These are phyloP conservation scores for Agonopterix arenella DNA, from an alignment of 2,888 invertebrate genomes.

Conservation along the genomic window DNA sequence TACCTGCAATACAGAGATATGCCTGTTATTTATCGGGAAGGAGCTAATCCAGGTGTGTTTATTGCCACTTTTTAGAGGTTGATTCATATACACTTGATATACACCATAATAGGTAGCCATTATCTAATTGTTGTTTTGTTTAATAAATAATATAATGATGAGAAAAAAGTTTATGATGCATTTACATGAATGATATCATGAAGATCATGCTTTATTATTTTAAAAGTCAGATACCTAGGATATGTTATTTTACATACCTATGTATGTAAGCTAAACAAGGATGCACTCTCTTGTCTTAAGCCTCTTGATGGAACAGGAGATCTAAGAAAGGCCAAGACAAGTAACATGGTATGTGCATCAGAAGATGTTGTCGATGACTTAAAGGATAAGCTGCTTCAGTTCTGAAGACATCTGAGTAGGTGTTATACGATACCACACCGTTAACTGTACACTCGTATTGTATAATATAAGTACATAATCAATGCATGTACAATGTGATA, in stretches of 20 bases:
- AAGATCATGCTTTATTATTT: neutral
- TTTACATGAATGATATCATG: neutral
- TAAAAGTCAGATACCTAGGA: neutral
- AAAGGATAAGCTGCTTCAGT: too few species aligned
- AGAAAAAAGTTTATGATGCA: neutral
- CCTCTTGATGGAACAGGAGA: too few species aligned
- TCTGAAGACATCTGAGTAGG: too few species aligned
- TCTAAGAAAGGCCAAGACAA: too few species aligned
- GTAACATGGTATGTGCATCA: too few species aligned
- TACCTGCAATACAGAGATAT: slow-evolving; percentile 84
- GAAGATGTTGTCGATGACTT: too few species aligned
- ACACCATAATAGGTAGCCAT: neutral
- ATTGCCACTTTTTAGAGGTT: slow-evolving; percentile 6
- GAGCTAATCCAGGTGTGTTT: slow-evolving; percentile 78
- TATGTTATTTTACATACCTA: too few species aligned
- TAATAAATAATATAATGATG: neutral
- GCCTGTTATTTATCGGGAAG: slow-evolving; percentile 82
- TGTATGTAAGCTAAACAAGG: too few species aligned
- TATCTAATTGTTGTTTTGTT: neutral
- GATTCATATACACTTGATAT: too few species aligned
- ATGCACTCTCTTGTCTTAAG: too few species aligned
- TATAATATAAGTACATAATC: neutral
- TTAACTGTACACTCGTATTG: too few species aligned
- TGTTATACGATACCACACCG: too few species aligned
- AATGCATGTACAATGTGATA: neutral